A percentile compares a stretch with the other conserved stretches of the same genome.
Conservation (phyloP, 2,113 vertebrate species). For the Xenopus laevis region DNA sequence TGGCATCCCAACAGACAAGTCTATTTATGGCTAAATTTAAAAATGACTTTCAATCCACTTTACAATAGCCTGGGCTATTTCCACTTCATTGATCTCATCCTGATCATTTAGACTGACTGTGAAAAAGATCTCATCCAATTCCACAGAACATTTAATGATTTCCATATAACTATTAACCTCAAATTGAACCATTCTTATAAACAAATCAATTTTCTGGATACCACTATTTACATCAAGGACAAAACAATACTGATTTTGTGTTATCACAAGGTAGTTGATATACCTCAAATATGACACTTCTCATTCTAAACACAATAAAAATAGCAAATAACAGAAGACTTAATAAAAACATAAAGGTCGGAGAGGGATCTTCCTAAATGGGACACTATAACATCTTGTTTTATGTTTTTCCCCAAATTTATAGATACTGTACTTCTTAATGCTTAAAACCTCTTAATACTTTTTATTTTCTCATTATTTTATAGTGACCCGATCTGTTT, state of each 20-base stretch:
- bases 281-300: not conserved
- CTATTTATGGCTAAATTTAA: not conserved
- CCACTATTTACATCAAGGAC: not conserved
- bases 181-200: not conserved
- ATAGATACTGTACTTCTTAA: no score
- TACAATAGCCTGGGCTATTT: not conserved
- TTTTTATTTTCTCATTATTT: no score
- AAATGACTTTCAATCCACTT: not conserved
- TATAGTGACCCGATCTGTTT: no score
- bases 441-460: no score
- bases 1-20: not conserved
- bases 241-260: not conserved
- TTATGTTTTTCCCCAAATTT: no score
- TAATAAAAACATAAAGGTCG: no score
- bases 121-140: constrained; percentile 10
- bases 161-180: constrained; percentile 5
- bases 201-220: constrained; percentile 5
- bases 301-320: no score
- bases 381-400: no score
- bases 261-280: not conserved
- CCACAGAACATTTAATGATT: not conserved
- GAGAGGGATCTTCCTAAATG: no score
- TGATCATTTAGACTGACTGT: not conserved
- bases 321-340: no score
- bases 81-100: not conserved